phyloP scores from a whole-genome alignment of 2,797 vertebrate species.

The Vultur gryphus region DNA sequence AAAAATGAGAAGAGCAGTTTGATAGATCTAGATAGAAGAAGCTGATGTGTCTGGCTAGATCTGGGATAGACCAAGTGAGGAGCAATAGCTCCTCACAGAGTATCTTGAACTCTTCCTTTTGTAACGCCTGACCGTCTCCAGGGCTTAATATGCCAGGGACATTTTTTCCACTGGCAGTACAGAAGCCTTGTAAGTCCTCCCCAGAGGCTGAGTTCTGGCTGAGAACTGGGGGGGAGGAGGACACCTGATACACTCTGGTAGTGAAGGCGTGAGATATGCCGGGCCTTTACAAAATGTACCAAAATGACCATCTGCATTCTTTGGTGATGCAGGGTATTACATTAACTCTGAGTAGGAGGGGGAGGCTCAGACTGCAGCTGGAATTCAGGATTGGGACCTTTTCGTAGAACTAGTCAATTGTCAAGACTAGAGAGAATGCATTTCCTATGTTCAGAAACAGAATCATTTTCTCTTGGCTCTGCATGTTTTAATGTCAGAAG shows the following conservation, averaged over 20 bases:
- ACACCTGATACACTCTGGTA: not conserved
- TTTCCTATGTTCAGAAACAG: not conserved
- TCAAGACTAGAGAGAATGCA: not conserved
- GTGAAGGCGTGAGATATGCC: not conserved
- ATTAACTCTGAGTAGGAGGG: not conserved
- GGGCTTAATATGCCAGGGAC: not conserved
- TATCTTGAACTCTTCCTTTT: not conserved
- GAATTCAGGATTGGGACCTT: not conserved
- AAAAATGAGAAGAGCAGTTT: not conserved
- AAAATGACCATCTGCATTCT: not conserved
- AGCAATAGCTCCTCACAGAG: not conserved
- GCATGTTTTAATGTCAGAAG: not conserved
- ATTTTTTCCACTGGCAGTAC: not conserved
- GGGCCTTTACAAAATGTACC: not conserved
- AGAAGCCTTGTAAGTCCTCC: not conserved
- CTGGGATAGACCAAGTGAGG: not conserved
- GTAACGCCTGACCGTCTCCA: not conserved
- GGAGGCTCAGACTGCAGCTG: not conserved
- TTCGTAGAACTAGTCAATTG: not conserved
- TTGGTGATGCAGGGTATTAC: not conserved
- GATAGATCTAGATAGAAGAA: not conserved
- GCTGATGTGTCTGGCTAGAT: not conserved
- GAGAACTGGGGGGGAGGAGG: not conserved
- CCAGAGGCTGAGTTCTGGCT: not conserved
- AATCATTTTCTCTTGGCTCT: accelerated